phyloP scores from a whole-genome alignment of 2,888 invertebrate genomes.

The Noctua janthina region DNA sequence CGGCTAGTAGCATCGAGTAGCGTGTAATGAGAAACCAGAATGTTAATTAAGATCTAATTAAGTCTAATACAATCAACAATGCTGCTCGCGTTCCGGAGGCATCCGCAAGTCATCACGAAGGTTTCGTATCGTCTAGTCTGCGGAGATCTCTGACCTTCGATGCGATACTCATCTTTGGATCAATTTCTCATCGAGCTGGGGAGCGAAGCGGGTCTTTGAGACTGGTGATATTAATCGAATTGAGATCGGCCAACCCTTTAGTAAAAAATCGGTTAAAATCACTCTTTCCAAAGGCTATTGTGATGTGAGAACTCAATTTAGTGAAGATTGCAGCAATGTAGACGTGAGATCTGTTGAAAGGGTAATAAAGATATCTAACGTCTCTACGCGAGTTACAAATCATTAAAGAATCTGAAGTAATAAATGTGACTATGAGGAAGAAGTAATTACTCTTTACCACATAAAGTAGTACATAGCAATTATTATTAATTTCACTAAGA shows the following conservation, averaged over 20 bases:
- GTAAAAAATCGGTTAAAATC: conserved; percentile 88
- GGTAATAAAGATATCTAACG: conserved; percentile 85
- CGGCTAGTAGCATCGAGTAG: conserved; percentile 87
- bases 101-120: conserved; percentile 88
- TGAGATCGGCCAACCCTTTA: conserved; percentile 90
- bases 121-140: conserved; percentile 77
- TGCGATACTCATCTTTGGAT: conserved; percentile 34
- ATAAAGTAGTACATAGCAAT: conserved; percentile 30
- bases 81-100: conserved; percentile 88
- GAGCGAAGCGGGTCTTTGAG: conserved; percentile 70
- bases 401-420: conserved; percentile 56
- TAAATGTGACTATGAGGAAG: conserved; percentile 54
- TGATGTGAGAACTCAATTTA: conserved; percentile 90
- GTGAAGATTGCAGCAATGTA: conserved; percentile 78
- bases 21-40: conserved; percentile 90
- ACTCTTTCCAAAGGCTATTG: conserved; percentile 86
- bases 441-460: conserved; percentile 45
- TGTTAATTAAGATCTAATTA: conserved; percentile 91
- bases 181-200: conserved; percentile 58
- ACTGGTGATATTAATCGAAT: conserved; percentile 86
- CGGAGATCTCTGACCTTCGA: conserved; percentile 81
- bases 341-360: conserved; percentile 82
- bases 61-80: conserved; percentile 90
- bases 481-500: conserved; percentile 17
- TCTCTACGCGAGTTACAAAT: conserved; percentile 61